Conservation (phyloP, 2,888 invertebrate genomes). For the Microplitis deprimator region DNA sequence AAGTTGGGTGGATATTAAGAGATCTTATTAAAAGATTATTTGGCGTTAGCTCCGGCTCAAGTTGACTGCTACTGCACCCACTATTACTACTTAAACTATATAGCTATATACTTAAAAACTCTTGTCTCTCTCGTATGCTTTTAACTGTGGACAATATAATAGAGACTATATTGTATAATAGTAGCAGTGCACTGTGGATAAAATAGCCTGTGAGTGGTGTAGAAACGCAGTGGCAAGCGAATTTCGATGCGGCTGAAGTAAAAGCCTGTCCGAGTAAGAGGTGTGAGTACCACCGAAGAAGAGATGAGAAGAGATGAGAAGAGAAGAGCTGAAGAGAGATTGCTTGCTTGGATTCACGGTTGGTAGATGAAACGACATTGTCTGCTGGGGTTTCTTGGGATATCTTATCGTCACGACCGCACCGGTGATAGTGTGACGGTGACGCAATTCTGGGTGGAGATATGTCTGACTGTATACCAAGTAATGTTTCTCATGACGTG, state of each 20-base stretch:
- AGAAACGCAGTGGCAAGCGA: slow-evolving; percentile 33
- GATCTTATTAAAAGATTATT: slow-evolving; percentile 53
- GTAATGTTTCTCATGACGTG: slow-evolving; percentile 17
- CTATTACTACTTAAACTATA: background rate
- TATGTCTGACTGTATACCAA: background rate
- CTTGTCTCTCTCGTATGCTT: slow-evolving; percentile 24
- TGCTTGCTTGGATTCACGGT: slow-evolving; percentile 19
- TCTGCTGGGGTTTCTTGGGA: slow-evolving; percentile 14
- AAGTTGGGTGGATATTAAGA: slow-evolving; percentile 44
- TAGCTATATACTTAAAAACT: slow-evolving; percentile 22
- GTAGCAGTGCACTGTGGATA: background rate
- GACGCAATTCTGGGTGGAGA: slow-evolving; percentile 20
- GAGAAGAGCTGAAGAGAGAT: slow-evolving; percentile 8
- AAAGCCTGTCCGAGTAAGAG: slow-evolving; percentile 10
- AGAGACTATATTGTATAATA: slow-evolving; percentile 6
- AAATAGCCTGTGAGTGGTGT: slow-evolving; percentile 9
- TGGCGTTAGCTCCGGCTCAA: slow-evolving; percentile 42
- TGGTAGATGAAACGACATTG: slow-evolving; percentile 30
- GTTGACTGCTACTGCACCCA: slow-evolving; percentile 24
- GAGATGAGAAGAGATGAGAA: background rate
- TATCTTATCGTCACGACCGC: slow-evolving; percentile 32
- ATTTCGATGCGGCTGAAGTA: slow-evolving; percentile 31
- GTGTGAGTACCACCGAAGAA: slow-evolving; percentile 9
- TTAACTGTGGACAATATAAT: slow-evolving; percentile 31
- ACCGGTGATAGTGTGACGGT: slow-evolving; percentile 3